Evolutionary conservation across 2,797 vertebrate species (phyloP).

Genomic region (Aratinga solstitialis): DNA sequence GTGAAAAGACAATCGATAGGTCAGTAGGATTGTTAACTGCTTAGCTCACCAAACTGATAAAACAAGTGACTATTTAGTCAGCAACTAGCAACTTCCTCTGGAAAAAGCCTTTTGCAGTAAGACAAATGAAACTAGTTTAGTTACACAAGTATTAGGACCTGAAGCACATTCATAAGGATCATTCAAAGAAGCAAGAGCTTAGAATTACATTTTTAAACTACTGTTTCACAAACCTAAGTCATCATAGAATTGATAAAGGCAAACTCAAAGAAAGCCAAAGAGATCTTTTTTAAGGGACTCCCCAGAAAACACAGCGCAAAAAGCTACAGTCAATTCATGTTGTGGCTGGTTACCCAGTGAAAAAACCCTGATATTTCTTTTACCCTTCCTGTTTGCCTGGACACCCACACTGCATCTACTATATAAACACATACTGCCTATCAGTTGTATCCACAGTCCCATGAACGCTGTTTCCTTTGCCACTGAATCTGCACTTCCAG

Average conservation of each 20-base stretch:
- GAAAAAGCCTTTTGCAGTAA: neutral
- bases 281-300: neutral
- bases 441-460: neutral
- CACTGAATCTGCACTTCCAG: neutral
- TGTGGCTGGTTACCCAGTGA: neutral
- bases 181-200: neutral
- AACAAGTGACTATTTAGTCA: neutral
- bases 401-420: neutral
- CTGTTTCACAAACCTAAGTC: rapidly evolving
- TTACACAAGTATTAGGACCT: neutral
- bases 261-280: neutral
- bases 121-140: neutral
- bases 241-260: neutral
- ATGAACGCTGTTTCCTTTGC: neutral
- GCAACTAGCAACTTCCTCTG: neutral
- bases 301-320: neutral
- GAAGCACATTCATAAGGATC: neutral
- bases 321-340: neutral
- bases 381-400: neutral
- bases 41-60: neutral
- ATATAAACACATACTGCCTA: rapidly evolving
- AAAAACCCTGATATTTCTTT: neutral
- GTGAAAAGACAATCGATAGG: neutral
- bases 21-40: neutral
- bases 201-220: neutral